Conservation (phyloP, 2,797 vertebrate species). For the Myoxocephalus aenaeus region DNA sequence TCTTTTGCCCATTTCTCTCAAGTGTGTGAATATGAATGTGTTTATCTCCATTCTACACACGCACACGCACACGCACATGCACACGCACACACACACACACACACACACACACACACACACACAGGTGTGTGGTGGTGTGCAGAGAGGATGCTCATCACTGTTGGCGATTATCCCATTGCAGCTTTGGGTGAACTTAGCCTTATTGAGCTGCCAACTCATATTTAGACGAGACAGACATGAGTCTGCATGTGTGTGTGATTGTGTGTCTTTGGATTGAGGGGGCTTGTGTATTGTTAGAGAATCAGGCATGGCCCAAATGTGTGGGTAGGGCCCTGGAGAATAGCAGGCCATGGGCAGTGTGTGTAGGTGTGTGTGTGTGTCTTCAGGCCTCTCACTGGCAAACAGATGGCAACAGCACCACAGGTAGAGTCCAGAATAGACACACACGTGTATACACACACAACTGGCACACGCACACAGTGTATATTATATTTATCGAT, state of each 20-base stretch:
- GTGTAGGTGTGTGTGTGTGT: constrained; percentile 35
- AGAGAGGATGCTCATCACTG: constrained; percentile 19
- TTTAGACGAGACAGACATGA: constrained; percentile 24
- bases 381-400: constrained; percentile 68
- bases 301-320: constrained; percentile 33
- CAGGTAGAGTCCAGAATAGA: constrained; percentile 65
- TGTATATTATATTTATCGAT: neutral
- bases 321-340: constrained; percentile 52
- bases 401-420: constrained; percentile 76
- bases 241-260: neutral
- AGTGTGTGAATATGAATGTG: neutral
- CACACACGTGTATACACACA: constrained; percentile 14
- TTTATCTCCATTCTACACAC: neutral
- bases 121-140: neutral
- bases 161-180: constrained; percentile 29
- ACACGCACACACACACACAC: no score
- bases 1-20: neutral
- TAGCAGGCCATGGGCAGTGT: constrained; percentile 40
- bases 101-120: neutral
- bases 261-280: constrained; percentile 17
- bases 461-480: neutral
- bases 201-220: constrained; percentile 51
- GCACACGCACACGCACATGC: no score
- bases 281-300: constrained; percentile 25
- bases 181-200: constrained; percentile 40